These are phyloP conservation scores for Allolobophora icterica DNA, from an alignment of 2,888 invertebrate species.

Conservation along the genomic window DNA sequence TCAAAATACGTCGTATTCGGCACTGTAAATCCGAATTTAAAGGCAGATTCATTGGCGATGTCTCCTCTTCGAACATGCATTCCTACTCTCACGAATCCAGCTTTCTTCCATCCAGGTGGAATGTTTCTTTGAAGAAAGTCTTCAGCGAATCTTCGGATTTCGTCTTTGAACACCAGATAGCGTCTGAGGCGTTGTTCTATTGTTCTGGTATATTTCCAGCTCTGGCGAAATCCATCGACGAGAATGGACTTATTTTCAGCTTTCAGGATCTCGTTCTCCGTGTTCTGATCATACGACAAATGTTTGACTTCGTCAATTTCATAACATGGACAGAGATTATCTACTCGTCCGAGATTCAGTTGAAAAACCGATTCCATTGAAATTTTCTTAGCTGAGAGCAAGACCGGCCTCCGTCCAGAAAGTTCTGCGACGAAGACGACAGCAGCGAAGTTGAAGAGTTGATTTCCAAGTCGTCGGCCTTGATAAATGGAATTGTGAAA, in stretches of 20 bases:
- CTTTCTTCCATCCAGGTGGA: conserved; percentile 48
- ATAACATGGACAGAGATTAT: background rate
- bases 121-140: conserved; percentile 48
- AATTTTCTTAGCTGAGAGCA: background rate
- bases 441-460: background rate
- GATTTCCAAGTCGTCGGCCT: conserved; percentile 11
- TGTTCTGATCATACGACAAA: background rate
- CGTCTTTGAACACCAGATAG: conserved; percentile 47
- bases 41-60: conserved; percentile 52
- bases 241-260: background rate
- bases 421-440: background rate
- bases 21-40: conserved; percentile 59
- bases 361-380: background rate
- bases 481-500: background rate
- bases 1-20: conserved; percentile 60
- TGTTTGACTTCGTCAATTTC: background rate
- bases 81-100: conserved; percentile 53
- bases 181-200: background rate
- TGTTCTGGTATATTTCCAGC: background rate
- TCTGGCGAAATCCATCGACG: background rate
- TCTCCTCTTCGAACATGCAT: conserved; percentile 66
- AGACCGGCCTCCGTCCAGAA: background rate
- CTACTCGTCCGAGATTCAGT: background rate
- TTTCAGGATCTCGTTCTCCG: background rate
- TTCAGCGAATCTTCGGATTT: conserved; percentile 43